phyloP scores from a whole-genome alignment of 2,888 invertebrate genomes.

The Auanema sp. region DNA sequence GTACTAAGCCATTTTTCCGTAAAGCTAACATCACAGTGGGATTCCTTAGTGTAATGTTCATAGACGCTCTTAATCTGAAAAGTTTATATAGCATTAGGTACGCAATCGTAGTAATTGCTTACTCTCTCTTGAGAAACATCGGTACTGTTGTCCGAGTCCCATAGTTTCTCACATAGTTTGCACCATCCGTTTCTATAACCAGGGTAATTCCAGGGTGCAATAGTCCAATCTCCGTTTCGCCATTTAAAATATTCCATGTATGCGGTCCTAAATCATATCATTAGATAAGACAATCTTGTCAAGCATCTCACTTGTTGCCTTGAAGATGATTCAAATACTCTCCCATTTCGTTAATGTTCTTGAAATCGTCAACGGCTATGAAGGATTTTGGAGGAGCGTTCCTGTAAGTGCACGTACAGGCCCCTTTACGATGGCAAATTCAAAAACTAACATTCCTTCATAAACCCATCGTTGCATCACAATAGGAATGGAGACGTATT shows the following conservation, averaged over 20 bases:
- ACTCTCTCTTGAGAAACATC: background rate
- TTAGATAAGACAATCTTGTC: background rate
- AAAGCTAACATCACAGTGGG: slow-evolving; percentile 33
- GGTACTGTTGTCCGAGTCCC: slow-evolving; percentile 23
- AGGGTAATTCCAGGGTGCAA: slow-evolving; percentile 55
- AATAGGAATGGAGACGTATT: slow-evolving; percentile 52
- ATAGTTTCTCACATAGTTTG: slow-evolving; percentile 41
- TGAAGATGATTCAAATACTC: slow-evolving; percentile 42
- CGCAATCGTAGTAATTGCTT: background rate
- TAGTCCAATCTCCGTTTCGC: slow-evolving; percentile 53
- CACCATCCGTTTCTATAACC: slow-evolving; percentile 54
- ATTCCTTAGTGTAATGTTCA: slow-evolving; percentile 43
- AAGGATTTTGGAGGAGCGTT: slow-evolving; percentile 50
- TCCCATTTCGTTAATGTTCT: slow-evolving; percentile 48
- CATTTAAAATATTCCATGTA: slow-evolving; percentile 59
- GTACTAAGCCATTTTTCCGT: background rate
- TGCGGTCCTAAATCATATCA: slow-evolving; percentile 29
- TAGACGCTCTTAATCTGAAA: slow-evolving; percentile 40
- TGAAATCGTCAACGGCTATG: slow-evolving; percentile 61
- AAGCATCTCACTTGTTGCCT: slow-evolving; percentile 24
- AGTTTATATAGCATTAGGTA: background rate
- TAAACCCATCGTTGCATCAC: slow-evolving; percentile 52
- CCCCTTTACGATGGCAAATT: background rate
- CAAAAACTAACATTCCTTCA: slow-evolving; percentile 18
- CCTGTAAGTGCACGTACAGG: slow-evolving; percentile 26